These are phyloP conservation scores for Venustaconcha ellipsiformis DNA, from an alignment of 1,140 invertebrate species.

Conservation along the genomic window DNA sequence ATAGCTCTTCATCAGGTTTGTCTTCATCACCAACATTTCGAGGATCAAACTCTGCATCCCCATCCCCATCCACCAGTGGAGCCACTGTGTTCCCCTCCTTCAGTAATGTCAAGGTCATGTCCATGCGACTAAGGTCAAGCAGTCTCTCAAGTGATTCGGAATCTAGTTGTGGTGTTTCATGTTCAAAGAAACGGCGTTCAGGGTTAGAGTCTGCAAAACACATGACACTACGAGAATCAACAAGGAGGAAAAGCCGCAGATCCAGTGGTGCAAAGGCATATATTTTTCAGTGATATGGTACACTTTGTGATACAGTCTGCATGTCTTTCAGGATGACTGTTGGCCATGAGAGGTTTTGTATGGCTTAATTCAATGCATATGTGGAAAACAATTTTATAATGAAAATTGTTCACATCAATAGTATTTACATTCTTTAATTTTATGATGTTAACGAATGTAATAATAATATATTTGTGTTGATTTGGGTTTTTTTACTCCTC, in stretches of 20 bases:
- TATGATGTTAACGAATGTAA: no score
- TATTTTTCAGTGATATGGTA: no score
- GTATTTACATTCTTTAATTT: no score
- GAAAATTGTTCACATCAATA: no score
- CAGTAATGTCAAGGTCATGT: conserved; percentile 24
- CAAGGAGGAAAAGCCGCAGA: conserved; percentile 35
- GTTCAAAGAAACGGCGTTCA: conserved; percentile 24
- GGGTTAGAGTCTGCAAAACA: conserved; percentile 35
- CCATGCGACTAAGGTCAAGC: conserved; percentile 34
- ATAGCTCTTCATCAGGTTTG: conserved; percentile 26
- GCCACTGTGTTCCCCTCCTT: conserved; percentile 25
- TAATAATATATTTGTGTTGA: no score
- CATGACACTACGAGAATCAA: conserved; percentile 42
- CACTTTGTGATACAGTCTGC: no score
- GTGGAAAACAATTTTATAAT: no score
- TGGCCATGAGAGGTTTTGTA: no score
- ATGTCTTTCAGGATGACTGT: no score
- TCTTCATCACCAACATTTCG: conserved; percentile 32
- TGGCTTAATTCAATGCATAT: no score
- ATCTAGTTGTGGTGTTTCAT: conserved; percentile 4
- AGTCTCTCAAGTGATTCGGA: conserved; percentile 36
- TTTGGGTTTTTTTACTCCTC: no score
- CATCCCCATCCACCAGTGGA: conserved; percentile 12
- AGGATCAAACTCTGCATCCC: conserved; percentile 8
- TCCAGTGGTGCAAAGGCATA: conserved; percentile 14